These are phyloP conservation scores for Argyresthia goedartella DNA, from an alignment of 2,888 invertebrate genomes.

Conservation along the genomic window DNA sequence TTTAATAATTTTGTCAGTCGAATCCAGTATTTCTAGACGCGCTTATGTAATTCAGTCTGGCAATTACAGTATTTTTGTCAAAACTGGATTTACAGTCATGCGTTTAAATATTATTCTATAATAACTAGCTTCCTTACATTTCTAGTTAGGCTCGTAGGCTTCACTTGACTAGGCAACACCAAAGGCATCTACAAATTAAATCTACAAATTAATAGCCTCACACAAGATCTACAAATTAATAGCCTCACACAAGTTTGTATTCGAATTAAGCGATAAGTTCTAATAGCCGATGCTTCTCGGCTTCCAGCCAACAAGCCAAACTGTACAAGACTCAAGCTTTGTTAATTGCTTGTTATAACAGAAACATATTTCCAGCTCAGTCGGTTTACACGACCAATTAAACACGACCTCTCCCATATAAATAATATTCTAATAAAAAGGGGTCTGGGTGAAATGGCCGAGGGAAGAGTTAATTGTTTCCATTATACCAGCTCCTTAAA, in stretches of 20 bases:
- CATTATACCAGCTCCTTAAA: slow-evolving; percentile 60
- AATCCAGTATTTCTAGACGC: no score
- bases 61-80: no score
- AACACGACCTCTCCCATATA: slow-evolving; percentile 12
- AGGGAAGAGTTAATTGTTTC: slow-evolving; percentile 54
- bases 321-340: slow-evolving; percentile 49
- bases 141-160: no score
- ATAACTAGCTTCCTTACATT: no score
- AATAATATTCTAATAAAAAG: background rate
- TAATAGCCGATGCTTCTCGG: slow-evolving; percentile 11
- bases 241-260: background rate
- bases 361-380: slow-evolving; percentile 54
- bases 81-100: no score
- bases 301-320: slow-evolving; percentile 36
- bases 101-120: no score
- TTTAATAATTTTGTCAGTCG: no score
- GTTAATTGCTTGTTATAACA: slow-evolving; percentile 64
- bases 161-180: no score
- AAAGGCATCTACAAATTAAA: no score
- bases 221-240: background rate
- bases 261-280: background rate
- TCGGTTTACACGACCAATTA: slow-evolving; percentile 12
- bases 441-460: slow-evolving; percentile 36
- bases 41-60: no score
- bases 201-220: background rate